These are phyloP conservation scores for Gymnorhina tibicen DNA, from an alignment of 2,113 vertebrate species.

Conservation along the genomic window DNA sequence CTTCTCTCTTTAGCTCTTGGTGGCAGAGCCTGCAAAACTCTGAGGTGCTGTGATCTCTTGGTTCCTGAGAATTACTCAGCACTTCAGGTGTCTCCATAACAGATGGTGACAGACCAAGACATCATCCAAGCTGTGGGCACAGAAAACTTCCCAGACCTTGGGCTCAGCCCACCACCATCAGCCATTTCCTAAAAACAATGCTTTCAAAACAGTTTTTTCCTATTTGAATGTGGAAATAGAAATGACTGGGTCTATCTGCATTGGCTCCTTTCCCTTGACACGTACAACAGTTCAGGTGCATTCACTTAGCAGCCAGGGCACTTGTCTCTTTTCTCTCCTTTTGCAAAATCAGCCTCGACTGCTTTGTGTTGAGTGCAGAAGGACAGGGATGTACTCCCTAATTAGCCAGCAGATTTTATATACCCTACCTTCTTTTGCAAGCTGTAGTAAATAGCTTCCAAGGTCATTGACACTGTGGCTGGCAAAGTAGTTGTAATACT, in stretches of 20 bases:
- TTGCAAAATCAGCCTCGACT: not conserved
- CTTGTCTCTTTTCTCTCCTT: not conserved
- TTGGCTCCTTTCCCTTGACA: not conserved
- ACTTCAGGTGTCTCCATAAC: not conserved
- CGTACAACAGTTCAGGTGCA: not conserved
- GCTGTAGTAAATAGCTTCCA: slow-evolving; percentile 82
- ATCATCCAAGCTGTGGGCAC: not conserved
- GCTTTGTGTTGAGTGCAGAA: not conserved
- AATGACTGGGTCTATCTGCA: not conserved
- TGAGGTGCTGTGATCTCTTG: not conserved
- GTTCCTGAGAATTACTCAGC: not conserved
- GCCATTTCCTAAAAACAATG: not conserved
- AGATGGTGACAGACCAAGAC: not conserved
- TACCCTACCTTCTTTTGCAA: slow-evolving; percentile 85
- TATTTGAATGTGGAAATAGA: not conserved
- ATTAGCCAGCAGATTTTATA: not conserved
- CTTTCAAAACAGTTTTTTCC: not conserved
- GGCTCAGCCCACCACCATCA: not conserved
- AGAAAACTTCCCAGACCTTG: not conserved
- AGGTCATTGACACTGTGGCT: slow-evolving; percentile 83
- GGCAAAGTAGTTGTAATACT: slow-evolving; percentile 86
- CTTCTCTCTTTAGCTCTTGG: not conserved
- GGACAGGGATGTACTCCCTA: not conserved
- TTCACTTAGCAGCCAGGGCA: not conserved
- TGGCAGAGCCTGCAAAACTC: not conserved